These are phyloP conservation scores for Aphidoletes aphidimyza DNA, from an alignment of 2,888 invertebrate genomes.

Conservation along the genomic window DNA sequence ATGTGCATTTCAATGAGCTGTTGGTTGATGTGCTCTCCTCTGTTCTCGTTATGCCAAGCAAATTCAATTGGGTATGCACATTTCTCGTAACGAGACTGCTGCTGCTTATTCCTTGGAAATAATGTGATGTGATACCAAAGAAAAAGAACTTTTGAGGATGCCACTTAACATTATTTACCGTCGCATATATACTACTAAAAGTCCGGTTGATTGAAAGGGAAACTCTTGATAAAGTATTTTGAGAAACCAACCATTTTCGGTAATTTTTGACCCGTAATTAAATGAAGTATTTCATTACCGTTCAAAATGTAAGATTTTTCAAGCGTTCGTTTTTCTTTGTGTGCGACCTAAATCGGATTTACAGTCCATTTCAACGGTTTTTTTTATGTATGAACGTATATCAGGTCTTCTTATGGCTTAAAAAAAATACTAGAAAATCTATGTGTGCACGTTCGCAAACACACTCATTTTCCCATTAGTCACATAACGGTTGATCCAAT, in stretches of 20 bases:
- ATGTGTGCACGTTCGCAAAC: neutral
- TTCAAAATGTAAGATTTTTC: neutral
- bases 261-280: constrained; percentile 38
- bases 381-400: too few species aligned
- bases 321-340: neutral
- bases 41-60: neutral
- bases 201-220: neutral
- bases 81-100: neutral
- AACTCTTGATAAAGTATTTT: constrained; percentile 43
- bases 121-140: too few species aligned
- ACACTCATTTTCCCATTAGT: too few species aligned
- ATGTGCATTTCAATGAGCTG: constrained; percentile 33
- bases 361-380: constrained; percentile 4
- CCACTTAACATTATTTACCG: neutral
- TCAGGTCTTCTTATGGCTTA: neutral
- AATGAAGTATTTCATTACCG: constrained; percentile 34
- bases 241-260: constrained; percentile 13
- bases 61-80: neutral
- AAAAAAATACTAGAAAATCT: neutral
- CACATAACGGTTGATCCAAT: constrained; percentile 2
- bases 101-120: too few species aligned
- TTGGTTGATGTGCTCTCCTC: neutral
- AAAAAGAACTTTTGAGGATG: neutral
- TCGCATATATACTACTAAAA: neutral
- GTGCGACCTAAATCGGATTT: neutral